A percentile compares a stretch with the other conserved stretches of the same genome.
Conservation (phyloP, 2,888 invertebrate genomes). For the Hypselothyrea guttata region DNA sequence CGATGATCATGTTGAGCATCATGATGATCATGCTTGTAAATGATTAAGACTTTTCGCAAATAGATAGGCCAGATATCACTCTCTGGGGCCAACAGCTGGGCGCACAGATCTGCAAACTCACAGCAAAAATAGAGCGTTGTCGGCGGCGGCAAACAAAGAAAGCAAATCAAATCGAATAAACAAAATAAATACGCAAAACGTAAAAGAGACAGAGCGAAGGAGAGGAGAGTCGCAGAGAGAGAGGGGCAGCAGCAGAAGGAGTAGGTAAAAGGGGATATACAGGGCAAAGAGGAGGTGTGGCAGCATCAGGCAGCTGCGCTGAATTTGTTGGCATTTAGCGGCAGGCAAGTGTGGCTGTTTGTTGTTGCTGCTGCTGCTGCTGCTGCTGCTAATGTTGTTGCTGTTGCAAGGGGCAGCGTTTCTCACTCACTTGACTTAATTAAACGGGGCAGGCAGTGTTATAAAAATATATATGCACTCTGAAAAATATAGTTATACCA, state of each 20-base stretch:
- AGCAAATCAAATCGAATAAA: constrained; percentile 67
- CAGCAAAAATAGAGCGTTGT: constrained; percentile 58
- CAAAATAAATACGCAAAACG: constrained; percentile 64
- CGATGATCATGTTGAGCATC: constrained; percentile 1
- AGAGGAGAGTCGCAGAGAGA: neutral
- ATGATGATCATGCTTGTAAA: constrained; percentile 2
- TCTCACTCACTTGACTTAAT: constrained; percentile 77
- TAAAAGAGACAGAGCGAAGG: constrained; percentile 16
- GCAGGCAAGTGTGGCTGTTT: constrained; percentile 45
- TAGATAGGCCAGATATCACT: constrained; percentile 9
- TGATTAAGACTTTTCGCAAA: constrained; percentile 5
- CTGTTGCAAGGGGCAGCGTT: constrained; percentile 58
- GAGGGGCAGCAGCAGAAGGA: constrained; percentile 3
- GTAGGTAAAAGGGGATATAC: constrained; percentile 7
- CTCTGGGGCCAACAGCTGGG: constrained; percentile 59
- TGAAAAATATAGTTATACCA: too few relatives aligned
- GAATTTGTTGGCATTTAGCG: constrained; percentile 67
- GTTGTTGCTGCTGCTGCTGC: constrained; percentile 11
- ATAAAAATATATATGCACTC: constrained; percentile 50
- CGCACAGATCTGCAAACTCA: constrained; percentile 54
- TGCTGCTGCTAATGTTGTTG: constrained; percentile 13
- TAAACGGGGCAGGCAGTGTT: constrained; percentile 66
- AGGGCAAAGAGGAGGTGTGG: constrained; percentile 16
- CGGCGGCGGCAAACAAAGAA: constrained; percentile 64
- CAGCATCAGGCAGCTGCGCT: constrained; percentile 43